These are phyloP conservation scores for Dryoscopus gambensis DNA, from an alignment of 2,113 vertebrate genomes.

Conservation along the genomic window DNA sequence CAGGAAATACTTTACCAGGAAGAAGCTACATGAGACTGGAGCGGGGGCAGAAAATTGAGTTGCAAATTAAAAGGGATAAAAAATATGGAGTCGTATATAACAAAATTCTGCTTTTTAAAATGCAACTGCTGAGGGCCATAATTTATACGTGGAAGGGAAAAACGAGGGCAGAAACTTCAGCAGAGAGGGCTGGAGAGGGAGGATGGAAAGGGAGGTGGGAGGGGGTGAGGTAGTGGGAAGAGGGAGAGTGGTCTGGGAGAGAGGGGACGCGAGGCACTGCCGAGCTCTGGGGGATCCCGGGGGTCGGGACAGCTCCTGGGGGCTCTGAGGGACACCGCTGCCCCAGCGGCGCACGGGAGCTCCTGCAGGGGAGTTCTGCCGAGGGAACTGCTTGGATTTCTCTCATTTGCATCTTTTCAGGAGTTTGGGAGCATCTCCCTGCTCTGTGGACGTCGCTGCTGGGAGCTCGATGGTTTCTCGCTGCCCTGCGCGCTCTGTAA, in stretches of 20 bases:
- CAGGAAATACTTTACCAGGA: neutral
- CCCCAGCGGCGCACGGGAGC: accelerated
- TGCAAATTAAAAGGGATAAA: neutral
- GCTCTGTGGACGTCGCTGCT: neutral
- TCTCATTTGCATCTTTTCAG: accelerated
- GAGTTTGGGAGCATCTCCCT: neutral
- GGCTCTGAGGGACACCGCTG: neutral
- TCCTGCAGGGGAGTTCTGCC: neutral
- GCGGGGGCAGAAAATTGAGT: neutral
- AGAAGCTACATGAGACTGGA: neutral
- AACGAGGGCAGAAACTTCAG: neutral
- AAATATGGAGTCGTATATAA: neutral
- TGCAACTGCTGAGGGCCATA: neutral
- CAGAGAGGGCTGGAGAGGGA: neutral
- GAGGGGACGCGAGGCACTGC: neutral
- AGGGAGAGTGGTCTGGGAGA: neutral
- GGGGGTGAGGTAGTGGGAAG: neutral
- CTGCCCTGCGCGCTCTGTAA: neutral
- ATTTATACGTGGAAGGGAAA: neutral
- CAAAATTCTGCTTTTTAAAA: neutral
- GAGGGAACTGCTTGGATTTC: accelerated
- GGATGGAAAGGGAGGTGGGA: neutral
- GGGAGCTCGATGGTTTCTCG: neutral
- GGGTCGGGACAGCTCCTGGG: accelerated
- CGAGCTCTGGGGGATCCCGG: neutral